Base-by-base conservation (phyloP, 1,140 invertebrate species). In the Drosophila suzukii region DNA sequence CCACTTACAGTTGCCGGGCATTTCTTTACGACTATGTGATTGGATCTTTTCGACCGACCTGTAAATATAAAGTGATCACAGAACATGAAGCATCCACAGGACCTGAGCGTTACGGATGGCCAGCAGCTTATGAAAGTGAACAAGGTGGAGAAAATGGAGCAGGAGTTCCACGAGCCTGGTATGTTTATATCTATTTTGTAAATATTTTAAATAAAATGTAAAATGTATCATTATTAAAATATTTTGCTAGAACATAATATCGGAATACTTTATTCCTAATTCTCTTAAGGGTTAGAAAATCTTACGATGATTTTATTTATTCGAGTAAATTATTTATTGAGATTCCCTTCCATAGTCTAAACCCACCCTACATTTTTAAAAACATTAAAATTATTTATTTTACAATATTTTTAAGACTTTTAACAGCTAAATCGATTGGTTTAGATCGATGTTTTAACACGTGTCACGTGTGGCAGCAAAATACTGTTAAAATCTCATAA, bases 81-180 rank as follows among this genome's bases (percentile, higher is more conserved):
- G 55, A 85, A 47, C 46, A 86, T 86, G 83, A 86, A 86, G 63
- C 83, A 88, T 57, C 84, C 83, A n/a, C 83, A 86, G 67, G 83
- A 86, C 76, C 47, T 83, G 50, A 77, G 41, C 50, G 63, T 70
- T 15, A 27, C 49, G 46, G 59, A 88, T 54, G 83, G 66, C 54
- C 83, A 88, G 46, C 79, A 88, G 75, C 83, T 83, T 46, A 74
- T 86, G 83, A 81, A 86, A 56, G 75, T 86, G 34, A 83, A 79
- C 7, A 86, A 86, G 78, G 83, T 86, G 60, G 83, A 86, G 57
- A 70, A 85, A 72, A 82, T 85, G 83, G 82, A 85, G 47, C 82
- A 79, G 57, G 83, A 86, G 43, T 6, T 88, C 13, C 81, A 50
- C n/a, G 84, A 88, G 20, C 51, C 60, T 36, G 83, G 83, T 86